phyloP scores from a whole-genome alignment of 2,888 invertebrate species.

The Pelosia muscerda region DNA sequence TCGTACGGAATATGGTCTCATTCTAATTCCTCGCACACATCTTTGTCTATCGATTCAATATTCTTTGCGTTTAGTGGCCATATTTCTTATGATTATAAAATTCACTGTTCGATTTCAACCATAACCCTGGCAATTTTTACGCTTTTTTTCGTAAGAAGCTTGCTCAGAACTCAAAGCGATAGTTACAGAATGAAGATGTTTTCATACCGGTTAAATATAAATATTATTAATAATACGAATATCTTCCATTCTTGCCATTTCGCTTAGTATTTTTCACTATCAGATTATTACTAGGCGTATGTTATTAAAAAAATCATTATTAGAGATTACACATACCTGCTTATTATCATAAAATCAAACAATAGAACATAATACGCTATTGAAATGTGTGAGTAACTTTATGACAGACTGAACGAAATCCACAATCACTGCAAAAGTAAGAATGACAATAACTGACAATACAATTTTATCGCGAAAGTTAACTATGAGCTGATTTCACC shows the following conservation, averaged over 20 bases:
- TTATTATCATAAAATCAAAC: neutral
- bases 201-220: no score
- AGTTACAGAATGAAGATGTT: neutral
- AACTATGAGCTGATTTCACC: neutral
- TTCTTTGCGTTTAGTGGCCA: constrained; percentile 55
- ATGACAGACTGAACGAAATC: neutral
- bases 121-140: constrained; percentile 21
- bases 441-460: neutral
- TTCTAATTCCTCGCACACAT: constrained; percentile 37
- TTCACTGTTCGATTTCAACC: constrained; percentile 50
- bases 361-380: constrained; percentile 2
- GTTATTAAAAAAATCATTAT: neutral
- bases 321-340: neutral
- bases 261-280: neutral
- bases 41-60: constrained; percentile 55
- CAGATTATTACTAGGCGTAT: neutral
- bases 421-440: neutral
- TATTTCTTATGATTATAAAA: constrained; percentile 52
- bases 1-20: constrained; percentile 32
- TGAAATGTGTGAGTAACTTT: neutral
- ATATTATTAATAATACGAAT: neutral
- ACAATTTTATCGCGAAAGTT: neutral
- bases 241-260: neutral
- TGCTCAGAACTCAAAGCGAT: no score
- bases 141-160: neutral